These are phyloP conservation scores for Prenolepis imparis DNA, from an alignment of 2,888 invertebrate genomes.

Conservation along the genomic window DNA sequence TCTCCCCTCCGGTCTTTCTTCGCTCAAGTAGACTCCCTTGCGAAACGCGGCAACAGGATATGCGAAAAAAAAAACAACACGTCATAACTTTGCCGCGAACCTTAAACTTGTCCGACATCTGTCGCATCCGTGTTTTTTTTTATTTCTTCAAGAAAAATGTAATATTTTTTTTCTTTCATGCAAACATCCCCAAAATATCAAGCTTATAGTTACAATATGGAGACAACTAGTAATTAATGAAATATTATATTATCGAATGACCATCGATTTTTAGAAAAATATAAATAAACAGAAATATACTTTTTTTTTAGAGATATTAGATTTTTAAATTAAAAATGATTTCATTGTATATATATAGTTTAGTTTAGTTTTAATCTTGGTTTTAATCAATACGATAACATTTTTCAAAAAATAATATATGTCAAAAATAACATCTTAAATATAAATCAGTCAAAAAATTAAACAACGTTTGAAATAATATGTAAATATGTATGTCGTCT, in stretches of 20 bases:
- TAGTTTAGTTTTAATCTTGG: too few relatives aligned
- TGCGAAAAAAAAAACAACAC: slow-evolving; percentile 37
- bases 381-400: not conserved
- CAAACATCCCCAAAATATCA: not conserved
- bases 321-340: slow-evolving; percentile 20
- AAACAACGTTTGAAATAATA: not conserved
- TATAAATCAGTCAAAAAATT: not conserved
- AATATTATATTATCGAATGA: not conserved
- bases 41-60: slow-evolving; percentile 45
- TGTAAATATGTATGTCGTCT: not conserved
- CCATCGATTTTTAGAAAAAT: not conserved
- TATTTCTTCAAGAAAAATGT: not conserved
- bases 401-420: not conserved
- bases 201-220: not conserved
- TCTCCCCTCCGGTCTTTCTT: not conserved
- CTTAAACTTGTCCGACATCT: slow-evolving; percentile 35
- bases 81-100: slow-evolving; percentile 16
- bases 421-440: not conserved
- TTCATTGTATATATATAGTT: not conserved
- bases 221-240: not conserved
- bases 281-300: not conserved
- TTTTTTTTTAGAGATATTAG: not conserved
- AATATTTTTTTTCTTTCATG: not conserved
- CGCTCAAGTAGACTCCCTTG: not conserved
- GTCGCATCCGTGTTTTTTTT: not conserved